Percentiles rank a stretch among this genome's conserved stretches.
These are phyloP conservation scores for Eulemur rubriventer DNA, from an alignment of 2,797 vertebrate species.

Conservation along the genomic window DNA sequence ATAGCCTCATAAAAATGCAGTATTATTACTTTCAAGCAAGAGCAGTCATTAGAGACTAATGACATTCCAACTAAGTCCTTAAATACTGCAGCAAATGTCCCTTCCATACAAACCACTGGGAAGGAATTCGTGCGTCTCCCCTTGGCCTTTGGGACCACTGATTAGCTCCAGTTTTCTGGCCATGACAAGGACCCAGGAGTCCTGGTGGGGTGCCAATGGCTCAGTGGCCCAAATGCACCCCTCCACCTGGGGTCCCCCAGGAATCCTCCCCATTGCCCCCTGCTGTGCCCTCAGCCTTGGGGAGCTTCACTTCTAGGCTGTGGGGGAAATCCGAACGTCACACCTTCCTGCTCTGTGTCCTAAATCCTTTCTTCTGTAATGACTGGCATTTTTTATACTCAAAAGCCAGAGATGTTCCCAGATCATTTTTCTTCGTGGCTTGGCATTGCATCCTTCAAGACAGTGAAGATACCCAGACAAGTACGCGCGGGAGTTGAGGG, in stretches of 20 bases:
- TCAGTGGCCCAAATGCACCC: no score
- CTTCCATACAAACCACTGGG: neutral
- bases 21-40: neutral
- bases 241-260: neutral
- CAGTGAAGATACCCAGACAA: neutral
- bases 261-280: neutral
- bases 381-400: neutral
- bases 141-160: neutral
- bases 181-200: neutral
- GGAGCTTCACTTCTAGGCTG: neutral
- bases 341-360: neutral
- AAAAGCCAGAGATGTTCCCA: neutral
- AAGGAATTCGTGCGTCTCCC: neutral
- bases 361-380: neutral
- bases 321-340: neutral
- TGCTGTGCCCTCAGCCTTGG: no score
- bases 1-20: neutral
- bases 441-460: neutral
- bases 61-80: neutral
- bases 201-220: neutral
- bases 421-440: neutral
- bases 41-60: neutral
- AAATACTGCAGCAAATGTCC: neutral
- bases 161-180: neutral
- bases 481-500: neutral